phyloP scores from a whole-genome alignment of 1,140 invertebrate genomes.

The Musca domestica region DNA sequence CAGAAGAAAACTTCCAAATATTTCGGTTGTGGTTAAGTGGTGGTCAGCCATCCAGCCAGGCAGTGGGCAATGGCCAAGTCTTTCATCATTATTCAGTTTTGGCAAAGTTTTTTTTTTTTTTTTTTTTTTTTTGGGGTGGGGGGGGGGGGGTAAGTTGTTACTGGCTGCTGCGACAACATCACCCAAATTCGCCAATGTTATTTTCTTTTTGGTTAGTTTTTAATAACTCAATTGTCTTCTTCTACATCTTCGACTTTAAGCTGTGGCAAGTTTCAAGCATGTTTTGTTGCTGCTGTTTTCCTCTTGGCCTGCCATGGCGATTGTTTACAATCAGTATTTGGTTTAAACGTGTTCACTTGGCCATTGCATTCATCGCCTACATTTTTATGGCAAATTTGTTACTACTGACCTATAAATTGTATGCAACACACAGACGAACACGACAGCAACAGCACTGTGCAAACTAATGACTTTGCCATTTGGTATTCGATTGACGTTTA shows the following conservation, averaged over 20 bases:
- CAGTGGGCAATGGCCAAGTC: no score
- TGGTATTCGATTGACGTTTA: no score
- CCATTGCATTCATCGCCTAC: constrained; percentile 12
- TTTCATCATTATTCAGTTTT: no score
- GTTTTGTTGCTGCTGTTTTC: no score
- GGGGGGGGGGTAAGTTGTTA: no score
- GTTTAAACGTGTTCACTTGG: no score
- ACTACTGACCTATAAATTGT: constrained; percentile 53
- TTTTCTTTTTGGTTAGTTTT: constrained; percentile 11
- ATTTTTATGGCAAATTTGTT: constrained; percentile 41
- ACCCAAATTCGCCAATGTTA: neutral
- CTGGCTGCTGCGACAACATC: no score
- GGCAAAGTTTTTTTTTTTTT: no score
- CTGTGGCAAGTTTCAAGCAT: neutral
- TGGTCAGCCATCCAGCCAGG: neutral
- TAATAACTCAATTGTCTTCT: constrained; percentile 19
- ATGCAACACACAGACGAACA: neutral
- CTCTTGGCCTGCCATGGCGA: no score
- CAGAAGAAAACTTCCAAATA: neutral
- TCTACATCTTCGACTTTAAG: neutral
- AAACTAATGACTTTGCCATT: no score
- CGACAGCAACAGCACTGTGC: neutral
- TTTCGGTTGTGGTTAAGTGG: neutral
- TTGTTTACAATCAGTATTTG: no score
- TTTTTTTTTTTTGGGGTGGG: no score